Base-by-base conservation (phyloP, 2,888 invertebrate genomes). In the Danaus chrysippus region DNA sequence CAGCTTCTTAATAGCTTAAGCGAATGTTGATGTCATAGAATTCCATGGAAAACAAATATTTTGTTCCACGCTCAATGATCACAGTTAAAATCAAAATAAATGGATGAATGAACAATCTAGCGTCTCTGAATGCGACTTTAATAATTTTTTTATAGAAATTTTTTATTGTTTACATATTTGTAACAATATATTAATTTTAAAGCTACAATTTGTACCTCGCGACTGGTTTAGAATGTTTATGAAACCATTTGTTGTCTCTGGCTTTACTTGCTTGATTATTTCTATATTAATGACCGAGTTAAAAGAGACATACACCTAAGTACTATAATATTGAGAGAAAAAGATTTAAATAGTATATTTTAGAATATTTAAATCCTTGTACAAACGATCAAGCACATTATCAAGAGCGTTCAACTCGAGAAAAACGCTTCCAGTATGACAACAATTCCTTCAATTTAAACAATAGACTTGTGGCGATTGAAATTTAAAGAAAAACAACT, bases 31-130 rank as follows among this genome's bases (percentile, higher is more conserved):
- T 67, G 63, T 59, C 62, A 54, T 73, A 73, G 73, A 78, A 78
- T 79, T 79, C 76, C 70, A 76, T 68, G 65, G 65, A 70, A 69
- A 75, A 74, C 74, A 75, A 76, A 76, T 76, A 80, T 79, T 79
- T 83, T 83, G 82, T 83, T 72, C 77, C 73, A 71, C 66, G 68
- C 76, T 81, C 84, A 83, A 83, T 83, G 81, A 80, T 70, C 73
- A 76, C 77, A 77, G 73, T 75, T 80, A 77, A 81, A 83, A 82
- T 80, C 76, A 78, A 75, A 81, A 82, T 78, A 76, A 80, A 72
- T 71, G 74, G 71, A 76, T 70, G 72, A 66, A 66, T 68, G 64
- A 44, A 5, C 42, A 68, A 74, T 44, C 10, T 69, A 69, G 15
- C 10, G 1, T 19, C 11, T 56, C 69, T 74, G 34, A 71, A 73